These are phyloP conservation scores for Turritopsis dohrnii DNA, from an alignment of 30 jellyfish, hydroid and myxozoan genomes.

Conservation along the genomic window DNA sequence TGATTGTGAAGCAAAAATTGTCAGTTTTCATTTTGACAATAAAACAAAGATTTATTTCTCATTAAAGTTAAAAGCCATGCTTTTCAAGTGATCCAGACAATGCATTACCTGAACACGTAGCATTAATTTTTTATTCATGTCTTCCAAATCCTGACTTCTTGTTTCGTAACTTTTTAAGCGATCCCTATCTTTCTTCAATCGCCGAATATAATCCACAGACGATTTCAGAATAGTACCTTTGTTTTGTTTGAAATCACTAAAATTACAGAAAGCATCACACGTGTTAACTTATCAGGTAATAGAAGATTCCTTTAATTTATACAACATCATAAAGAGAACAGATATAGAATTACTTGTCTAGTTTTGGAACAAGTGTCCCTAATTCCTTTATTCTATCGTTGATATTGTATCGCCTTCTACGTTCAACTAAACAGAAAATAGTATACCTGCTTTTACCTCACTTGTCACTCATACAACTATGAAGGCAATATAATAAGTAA, in stretches of 20 bases:
- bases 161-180: constrained; percentile 53
- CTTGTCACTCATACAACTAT: no score
- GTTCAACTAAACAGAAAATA: constrained; percentile 59
- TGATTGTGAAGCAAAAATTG: not conserved
- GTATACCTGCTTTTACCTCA: not conserved
- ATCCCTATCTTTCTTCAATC: constrained; percentile 70
- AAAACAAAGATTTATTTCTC: no score
- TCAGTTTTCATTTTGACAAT: no score
- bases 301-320: no score
- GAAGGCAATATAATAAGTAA: no score
- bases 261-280: no score
- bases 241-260: constrained; percentile 89
- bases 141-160: constrained; percentile 60
- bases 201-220: constrained; percentile 86
- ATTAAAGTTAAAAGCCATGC: no score
- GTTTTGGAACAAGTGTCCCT: constrained; percentile 86
- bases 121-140: constrained; percentile 54
- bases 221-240: constrained; percentile 93
- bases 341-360: constrained; percentile 54
- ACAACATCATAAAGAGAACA: no score
- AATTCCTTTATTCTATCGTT: constrained; percentile 91
- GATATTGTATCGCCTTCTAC: constrained; percentile 89
- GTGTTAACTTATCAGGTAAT: no score
- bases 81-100: not conserved
- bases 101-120: constrained; percentile 90